Percentiles rank a stretch among this genome's conserved stretches.
Evolutionary conservation across 2,888 invertebrate species (phyloP).

Genomic region (Polylopha cassiicola): DNA sequence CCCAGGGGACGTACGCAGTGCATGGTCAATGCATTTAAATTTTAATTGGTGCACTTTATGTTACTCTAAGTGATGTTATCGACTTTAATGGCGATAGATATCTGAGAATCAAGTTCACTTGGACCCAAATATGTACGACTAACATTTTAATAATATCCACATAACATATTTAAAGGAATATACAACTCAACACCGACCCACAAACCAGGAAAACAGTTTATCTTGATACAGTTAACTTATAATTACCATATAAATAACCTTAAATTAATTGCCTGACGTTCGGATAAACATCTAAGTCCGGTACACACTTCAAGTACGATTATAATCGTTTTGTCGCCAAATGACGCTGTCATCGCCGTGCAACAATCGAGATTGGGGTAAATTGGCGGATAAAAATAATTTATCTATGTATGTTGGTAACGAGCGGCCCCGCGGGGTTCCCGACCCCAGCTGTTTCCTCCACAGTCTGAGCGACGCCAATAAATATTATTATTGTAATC

Average conservation of each 20-base stretch:
- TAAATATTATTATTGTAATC: conserved; percentile 52
- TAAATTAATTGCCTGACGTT: conserved; percentile 1
- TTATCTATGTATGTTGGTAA: conserved; percentile 66
- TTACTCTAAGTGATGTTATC: no score
- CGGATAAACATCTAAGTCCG: conserved; percentile 7
- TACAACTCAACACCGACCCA: no score
- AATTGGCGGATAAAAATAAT: conserved; percentile 74
- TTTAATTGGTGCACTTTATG: no score
- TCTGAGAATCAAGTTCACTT: no score
- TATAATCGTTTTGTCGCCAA: conserved; percentile 29
- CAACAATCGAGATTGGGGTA: conserved; percentile 69
- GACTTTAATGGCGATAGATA: no score
- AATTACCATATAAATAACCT: conserved; percentile 2
- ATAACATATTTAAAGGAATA: no score
- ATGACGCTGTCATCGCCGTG: conserved; percentile 56
- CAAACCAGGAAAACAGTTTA: background rate
- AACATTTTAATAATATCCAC: no score
- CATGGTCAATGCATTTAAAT: no score
- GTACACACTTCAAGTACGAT: conserved; percentile 21
- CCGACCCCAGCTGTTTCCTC: conserved; percentile 54
- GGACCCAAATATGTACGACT: no score
- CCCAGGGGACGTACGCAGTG: no score
- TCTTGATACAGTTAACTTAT: conserved; percentile 1
- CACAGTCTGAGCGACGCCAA: conserved; percentile 57
- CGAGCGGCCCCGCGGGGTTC: conserved; percentile 61